Conservation (phyloP, 2,797 vertebrate genomes). For the Margarornis squamiger region DNA sequence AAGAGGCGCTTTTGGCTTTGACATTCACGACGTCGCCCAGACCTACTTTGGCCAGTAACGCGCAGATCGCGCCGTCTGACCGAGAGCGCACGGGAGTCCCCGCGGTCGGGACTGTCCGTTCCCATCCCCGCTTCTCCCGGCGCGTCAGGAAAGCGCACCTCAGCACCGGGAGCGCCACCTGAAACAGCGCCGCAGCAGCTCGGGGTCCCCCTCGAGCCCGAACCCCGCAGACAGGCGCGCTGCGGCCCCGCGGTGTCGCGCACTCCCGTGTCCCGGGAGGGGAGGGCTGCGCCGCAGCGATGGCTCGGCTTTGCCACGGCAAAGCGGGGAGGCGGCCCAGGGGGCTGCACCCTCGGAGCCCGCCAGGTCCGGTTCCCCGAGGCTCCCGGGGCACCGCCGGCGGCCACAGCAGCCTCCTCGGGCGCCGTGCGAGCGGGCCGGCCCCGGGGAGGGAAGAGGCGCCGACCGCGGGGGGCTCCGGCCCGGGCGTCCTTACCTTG, state of each 20-base stretch:
- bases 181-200: not conserved
- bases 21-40: accelerated
- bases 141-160: accelerated
- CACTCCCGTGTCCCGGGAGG: not conserved
- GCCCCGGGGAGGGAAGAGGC: not conserved
- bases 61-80: accelerated
- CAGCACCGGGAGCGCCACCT: not conserved
- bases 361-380: not conserved
- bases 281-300: not conserved
- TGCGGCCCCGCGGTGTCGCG: not conserved
- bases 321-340: not conserved
- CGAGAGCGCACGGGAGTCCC: accelerated
- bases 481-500: constrained; percentile 79
- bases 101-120: not conserved
- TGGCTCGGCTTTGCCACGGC: not conserved
- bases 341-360: not conserved
- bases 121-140: not conserved
- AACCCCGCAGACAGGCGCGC: not conserved
- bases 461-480: too few species aligned
- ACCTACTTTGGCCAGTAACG: not conserved
- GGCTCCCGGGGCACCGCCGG: not conserved
- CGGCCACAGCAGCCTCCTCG: too few species aligned
- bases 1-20: not conserved
- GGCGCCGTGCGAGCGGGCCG: not conserved
- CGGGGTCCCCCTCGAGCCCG: not conserved